Base-by-base conservation (phyloP, 2,113 vertebrate genomes). In the Psephotus haematonotus region DNA sequence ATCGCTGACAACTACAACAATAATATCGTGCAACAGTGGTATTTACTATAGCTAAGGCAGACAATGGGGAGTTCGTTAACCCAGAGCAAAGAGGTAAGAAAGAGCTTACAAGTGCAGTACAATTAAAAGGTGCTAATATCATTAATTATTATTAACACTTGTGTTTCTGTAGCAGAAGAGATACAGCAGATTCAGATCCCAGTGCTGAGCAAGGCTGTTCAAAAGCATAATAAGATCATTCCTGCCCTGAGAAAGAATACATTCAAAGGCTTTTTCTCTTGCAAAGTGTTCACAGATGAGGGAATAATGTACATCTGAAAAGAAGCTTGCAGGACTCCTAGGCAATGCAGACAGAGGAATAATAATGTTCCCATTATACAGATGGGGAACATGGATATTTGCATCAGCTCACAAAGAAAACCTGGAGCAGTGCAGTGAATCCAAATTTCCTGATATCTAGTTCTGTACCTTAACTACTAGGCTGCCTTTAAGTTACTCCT, bases 111-210 rank as follows among this genome's bases (percentile, higher is more conserved):
- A 88, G 43, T 68, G 39, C 52, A 86, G 44, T 59, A 92, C 70
- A 93, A 95, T 96, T 95, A 93, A 94, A 93, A 92, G 74, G 53
- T 92, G 65, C 23, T 92, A 94, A 91, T 94, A 88, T 86, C 6
- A 37, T 82, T 96, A 96, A 94, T 96, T 92, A 91, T 78, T 95
- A 91, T 95, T 95, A 96, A 89, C 28, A 60, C 20, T 71, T 89
- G 22, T 90, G 79, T 91, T 94, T 84, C 65, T 91, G 44, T 64
- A 92, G 72, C 50, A 90, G 84, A 93, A 71, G 55, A 94, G 10
- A n/a, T 82, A 86, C 43, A 75, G 50, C 88, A 92, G 72, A 82
- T 95, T 86, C 65, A 84, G 67, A 68, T 93, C 88, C 86, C 88
- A 95, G 39, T n/a, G 79, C 71, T 70, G 55, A 69, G 57, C 24